These are phyloP conservation scores for Caenorhabditis sinica DNA, from an alignment of 2,888 invertebrate genomes.

Conservation along the genomic window DNA sequence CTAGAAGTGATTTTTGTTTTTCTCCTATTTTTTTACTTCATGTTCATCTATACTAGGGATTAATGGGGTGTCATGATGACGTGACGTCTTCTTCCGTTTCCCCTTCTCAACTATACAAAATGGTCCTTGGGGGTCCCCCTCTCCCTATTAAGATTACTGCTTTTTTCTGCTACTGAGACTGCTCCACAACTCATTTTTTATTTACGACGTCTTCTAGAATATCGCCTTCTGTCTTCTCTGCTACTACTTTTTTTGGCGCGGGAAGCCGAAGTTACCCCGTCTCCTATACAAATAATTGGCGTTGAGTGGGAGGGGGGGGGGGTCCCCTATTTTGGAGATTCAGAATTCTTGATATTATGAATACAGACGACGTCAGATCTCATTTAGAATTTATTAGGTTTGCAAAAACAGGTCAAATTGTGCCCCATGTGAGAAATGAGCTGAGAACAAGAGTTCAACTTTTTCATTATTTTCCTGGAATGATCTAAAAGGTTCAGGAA, in stretches of 20 bases:
- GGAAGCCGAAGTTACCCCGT: conserved; percentile 2
- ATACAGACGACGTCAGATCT: background rate
- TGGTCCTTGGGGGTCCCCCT: background rate
- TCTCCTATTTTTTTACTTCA: conserved; percentile 1
- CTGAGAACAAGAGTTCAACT: conserved; percentile 1
- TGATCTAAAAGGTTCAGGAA: background rate
- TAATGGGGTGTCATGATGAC: conserved; percentile 30
- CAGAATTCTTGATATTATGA: background rate
- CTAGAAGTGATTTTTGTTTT: conserved; percentile 14
- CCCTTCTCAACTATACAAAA: conserved; percentile 23
- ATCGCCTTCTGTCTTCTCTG: background rate
- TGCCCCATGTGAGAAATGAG: conserved; percentile 16
- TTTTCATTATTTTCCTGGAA: background rate
- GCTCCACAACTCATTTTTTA: conserved; percentile 50
- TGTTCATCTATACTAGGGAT: conserved; percentile 15
- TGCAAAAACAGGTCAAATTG: background rate
- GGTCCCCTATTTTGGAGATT: no score
- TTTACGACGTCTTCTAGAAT: conserved; percentile 36
- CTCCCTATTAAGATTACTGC: conserved; percentile 24
- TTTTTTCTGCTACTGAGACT: no score
- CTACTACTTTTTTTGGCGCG: no score
- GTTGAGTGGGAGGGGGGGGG: conserved; percentile 58
- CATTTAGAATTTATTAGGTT: conserved; percentile 33
- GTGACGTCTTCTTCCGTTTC: conserved; percentile 51
- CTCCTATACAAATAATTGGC: conserved; percentile 41